These are phyloP conservation scores for Emmelina monodactyla DNA, from an alignment of 2,888 invertebrate genomes.

Conservation along the genomic window DNA sequence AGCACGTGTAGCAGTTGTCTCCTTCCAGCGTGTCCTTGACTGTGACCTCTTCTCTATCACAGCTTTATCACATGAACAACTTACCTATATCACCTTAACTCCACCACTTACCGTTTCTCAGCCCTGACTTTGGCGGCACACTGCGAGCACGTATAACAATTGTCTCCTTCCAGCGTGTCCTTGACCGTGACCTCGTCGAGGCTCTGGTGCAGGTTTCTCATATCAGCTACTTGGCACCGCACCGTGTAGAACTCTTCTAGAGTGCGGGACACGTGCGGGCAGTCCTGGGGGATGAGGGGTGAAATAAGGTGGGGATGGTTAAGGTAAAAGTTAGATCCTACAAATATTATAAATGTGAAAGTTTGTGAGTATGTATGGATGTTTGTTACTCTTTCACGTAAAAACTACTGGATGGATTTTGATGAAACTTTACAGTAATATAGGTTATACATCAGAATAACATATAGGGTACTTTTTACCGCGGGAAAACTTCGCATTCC, in stretches of 20 bases:
- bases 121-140: conserved; percentile 95
- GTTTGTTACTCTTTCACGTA: no score
- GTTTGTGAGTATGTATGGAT: no score
- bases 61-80: no score
- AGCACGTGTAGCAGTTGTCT: conserved; percentile 98
- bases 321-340: no score
- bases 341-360: no score
- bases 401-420: no score
- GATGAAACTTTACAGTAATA: no score
- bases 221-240: conserved; percentile 94
- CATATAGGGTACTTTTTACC: no score
- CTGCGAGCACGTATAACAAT: conserved; percentile 97
- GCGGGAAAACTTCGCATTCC: no score
- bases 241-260: conserved; percentile 97
- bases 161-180: conserved; percentile 95
- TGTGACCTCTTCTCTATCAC: conserved; percentile 96
- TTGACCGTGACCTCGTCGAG: conserved; percentile 97
- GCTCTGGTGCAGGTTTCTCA: conserved; percentile 94
- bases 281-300: conserved; percentile 71
- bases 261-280: conserved; percentile 92
- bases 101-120: conserved; percentile 75
- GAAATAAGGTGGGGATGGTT: no score
- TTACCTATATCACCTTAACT: background rate
- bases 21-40: conserved; percentile 96
- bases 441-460: no score